These are phyloP conservation scores for Agrotis clavis DNA, from an alignment of 2,888 invertebrate genomes.

Conservation along the genomic window DNA sequence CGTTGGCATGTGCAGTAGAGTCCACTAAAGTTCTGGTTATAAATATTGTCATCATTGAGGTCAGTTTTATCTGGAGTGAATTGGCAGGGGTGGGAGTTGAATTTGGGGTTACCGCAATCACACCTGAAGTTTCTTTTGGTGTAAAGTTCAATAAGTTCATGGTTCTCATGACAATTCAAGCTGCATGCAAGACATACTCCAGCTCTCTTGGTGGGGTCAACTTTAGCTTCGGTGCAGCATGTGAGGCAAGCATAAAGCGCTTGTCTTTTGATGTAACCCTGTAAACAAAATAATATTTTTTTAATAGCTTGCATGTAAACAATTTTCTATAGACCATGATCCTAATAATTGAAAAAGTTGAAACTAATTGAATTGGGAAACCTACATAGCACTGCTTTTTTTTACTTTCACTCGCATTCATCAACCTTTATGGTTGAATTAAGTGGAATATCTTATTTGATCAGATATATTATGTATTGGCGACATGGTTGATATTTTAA, in stretches of 20 bases:
- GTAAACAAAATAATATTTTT: conserved; percentile 67
- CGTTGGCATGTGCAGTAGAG: conserved; percentile 97
- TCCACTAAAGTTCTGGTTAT: conserved; percentile 98
- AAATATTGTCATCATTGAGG: conserved; percentile 93
- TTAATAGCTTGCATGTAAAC: not conserved
- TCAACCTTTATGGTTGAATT: too few relatives aligned
- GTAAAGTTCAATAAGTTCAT: conserved; percentile 98
- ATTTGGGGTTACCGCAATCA: conserved; percentile 97
- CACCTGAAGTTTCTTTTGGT: conserved; percentile 99
- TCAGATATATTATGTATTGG: too few relatives aligned
- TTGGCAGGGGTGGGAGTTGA: conserved; percentile 93
- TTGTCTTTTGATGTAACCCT: conserved; percentile 98
- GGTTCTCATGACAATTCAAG: conserved; percentile 98
- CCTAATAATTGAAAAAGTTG: not conserved
- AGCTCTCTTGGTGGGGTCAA: conserved; percentile 92
- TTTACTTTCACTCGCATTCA: not conserved
- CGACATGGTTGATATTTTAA: not conserved
- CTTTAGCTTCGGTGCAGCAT: conserved; percentile 93
- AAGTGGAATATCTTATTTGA: too few relatives aligned
- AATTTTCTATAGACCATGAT: not conserved
- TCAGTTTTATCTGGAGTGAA: conserved; percentile 92
- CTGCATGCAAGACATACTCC: conserved; percentile 99
- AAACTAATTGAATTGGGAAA: not conserved
- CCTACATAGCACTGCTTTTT: too few relatives aligned
- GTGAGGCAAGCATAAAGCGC: conserved; percentile 98